Percentiles rank a stretch among this genome's conserved stretches.
These are phyloP conservation scores for Drosophila mauritiana DNA, from an alignment of 1,140 invertebrate species.

Conservation along the genomic window DNA sequence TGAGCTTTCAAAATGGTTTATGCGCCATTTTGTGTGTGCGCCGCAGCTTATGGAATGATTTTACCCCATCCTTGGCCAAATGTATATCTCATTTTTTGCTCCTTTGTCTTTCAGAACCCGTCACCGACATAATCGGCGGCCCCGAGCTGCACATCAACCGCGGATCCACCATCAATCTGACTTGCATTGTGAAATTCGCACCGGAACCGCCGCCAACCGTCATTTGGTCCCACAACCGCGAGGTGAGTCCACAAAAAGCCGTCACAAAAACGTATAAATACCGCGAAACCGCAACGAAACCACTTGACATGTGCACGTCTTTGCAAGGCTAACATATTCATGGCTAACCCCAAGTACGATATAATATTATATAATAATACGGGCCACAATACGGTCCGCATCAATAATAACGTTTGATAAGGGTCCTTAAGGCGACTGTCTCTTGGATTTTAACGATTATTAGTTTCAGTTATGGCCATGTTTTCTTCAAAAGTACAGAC, in stretches of 20 bases:
- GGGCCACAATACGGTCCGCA: slow-evolving; percentile 3
- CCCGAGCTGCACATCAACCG: slow-evolving; percentile 93
- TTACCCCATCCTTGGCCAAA: neutral
- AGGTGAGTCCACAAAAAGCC: slow-evolving; percentile 86
- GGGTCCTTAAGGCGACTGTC: slow-evolving; percentile 30
- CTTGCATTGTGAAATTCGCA: slow-evolving; percentile 92
- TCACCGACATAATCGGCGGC: slow-evolving; percentile 92
- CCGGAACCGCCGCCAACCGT: slow-evolving; percentile 92
- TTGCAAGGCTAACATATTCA: neutral
- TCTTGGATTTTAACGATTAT: slow-evolving; percentile 4
- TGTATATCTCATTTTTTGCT: neutral
- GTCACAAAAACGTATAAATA: neutral
- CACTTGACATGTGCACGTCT: slow-evolving; percentile 27
- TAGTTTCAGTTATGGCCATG: neutral
- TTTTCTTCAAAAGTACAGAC: neutral
- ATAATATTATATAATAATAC: neutral
- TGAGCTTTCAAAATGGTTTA: slow-evolving; percentile 65
- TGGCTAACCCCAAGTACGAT: neutral
- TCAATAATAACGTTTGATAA: slow-evolving; percentile 62
- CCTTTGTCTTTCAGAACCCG: slow-evolving; percentile 88
- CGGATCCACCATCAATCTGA: slow-evolving; percentile 94
- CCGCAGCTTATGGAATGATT: slow-evolving; percentile 34
- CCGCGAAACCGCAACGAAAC: slow-evolving; percentile 3
- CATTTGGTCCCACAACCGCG: slow-evolving; percentile 92
- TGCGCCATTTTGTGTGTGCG: slow-evolving; percentile 44